Percentiles rank a stretch among this genome's conserved stretches.
These are phyloP conservation scores for Pelvicachromis taeniatus DNA, from an alignment of 2,113 vertebrate species.

Conservation along the genomic window DNA sequence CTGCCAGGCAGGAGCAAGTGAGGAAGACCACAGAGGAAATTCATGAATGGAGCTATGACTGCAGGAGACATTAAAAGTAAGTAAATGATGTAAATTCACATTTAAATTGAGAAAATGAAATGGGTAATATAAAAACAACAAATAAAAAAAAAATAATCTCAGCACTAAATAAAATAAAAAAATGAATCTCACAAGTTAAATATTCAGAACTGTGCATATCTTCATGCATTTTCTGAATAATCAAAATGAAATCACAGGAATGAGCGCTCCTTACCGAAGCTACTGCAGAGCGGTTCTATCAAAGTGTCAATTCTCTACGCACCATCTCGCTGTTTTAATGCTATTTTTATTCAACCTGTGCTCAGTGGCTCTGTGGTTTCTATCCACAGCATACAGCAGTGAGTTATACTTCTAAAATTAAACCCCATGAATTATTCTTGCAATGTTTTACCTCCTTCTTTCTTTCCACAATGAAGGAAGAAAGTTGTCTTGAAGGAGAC, in stretches of 20 bases:
- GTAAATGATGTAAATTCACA: not conserved
- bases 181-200: not conserved
- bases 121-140: not conserved
- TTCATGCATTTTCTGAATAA: not conserved
- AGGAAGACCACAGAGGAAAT: not conserved
- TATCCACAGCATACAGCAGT: not conserved
- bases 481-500: not conserved
- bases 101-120: not conserved
- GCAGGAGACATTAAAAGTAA: not conserved
- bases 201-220: not conserved
- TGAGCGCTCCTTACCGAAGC: not conserved
- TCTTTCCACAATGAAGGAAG: not conserved
- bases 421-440: slow-evolving; percentile 60
- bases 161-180: not conserved
- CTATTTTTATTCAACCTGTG: slow-evolving; percentile 32
- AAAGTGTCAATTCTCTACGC: not conserved
- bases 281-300: not conserved
- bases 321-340: slow-evolving; percentile 1
- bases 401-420: slow-evolving; percentile 52
- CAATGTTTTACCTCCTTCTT: slow-evolving; percentile 5
- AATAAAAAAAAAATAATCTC: not conserved
- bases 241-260: not conserved
- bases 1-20: not conserved
- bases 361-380: slow-evolving; percentile 2
- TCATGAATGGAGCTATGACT: not conserved